phyloP scores from a whole-genome alignment of 2,797 vertebrate species.

The Artibeus jamaicensis region DNA sequence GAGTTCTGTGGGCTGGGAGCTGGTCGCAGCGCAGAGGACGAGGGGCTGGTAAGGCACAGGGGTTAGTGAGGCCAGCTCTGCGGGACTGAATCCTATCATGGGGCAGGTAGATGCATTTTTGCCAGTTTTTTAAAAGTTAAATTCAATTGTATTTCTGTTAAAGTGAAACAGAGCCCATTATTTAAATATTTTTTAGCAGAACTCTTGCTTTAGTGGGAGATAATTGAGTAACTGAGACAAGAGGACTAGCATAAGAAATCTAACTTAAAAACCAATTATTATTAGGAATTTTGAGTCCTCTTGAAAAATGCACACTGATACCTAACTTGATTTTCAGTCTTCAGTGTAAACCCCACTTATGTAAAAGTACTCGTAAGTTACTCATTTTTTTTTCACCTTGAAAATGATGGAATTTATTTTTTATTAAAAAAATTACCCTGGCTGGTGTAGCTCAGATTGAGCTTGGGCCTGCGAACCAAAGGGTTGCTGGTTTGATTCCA shows the following conservation, averaged over 20 bases:
- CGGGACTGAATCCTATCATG: neutral
- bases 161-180: neutral
- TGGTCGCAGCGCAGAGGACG: fast-evolving
- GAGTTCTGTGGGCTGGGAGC: neutral
- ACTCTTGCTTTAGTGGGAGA: neutral
- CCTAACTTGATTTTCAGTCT: neutral
- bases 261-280: neutral
- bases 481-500: too few relatives aligned
- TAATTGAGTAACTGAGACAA: neutral
- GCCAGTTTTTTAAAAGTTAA: neutral
- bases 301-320: neutral
- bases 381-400: neutral
- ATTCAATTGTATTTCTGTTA: neutral
- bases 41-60: neutral
- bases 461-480: too few relatives aligned
- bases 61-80: neutral
- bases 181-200: neutral
- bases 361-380: neutral
- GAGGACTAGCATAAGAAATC: neutral
- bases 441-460: too few relatives aligned
- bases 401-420: slow-evolving; percentile 24
- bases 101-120: neutral
- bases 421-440: neutral
- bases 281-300: neutral
- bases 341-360: neutral